Evolutionary conservation across 2,888 invertebrate genomes (phyloP), one percentile per base, ranked within the genome.

Genomic region (Rhynchonema sp.): DNA sequence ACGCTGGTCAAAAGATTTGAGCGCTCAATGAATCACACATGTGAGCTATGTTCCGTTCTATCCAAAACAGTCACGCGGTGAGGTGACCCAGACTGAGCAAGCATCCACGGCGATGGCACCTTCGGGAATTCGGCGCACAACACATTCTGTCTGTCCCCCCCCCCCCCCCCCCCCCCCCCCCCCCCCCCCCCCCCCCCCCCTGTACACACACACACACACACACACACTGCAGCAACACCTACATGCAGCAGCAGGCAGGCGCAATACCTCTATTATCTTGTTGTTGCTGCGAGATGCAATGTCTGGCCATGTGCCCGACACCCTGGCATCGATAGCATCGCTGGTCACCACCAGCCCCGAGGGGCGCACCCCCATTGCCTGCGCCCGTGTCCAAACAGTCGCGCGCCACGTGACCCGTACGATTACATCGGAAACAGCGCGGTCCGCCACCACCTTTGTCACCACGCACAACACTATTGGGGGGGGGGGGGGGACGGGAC

Each of bases 271-370:
- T n/a, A n/a, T n/a, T n/a, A n/a, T n/a, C n/a, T n/a, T n/a, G n/a
- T n/a, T n/a, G n/a, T n/a, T n/a, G n/a, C n/a, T n/a, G n/a, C n/a
- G n/a, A n/a, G n/a, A n/a, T n/a, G 63, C 70, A 70, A 29, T 69
- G 69, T 57, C 70, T 65, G 38, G 69, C 67, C 63, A 69, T 65
- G 64, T 70, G 70, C 53, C 69, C 69, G 30, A 62, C 46, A 49
- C 66, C 65, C 26, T 66, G 66, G 60, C 68, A 68, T 57, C 65
- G 64, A 64, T 66, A 67, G 65, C 67, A 67, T 3, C 17, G 17
- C 52, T 55, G 49, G 29, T 59, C 54, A 29, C 61, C 62, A 30
- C 60, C 58, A 17, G 30, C 57, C n/a, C n/a, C n/a, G n/a, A n/a
- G n/a, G n/a, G n/a, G n/a, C n/a, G n/a, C n/a, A n/a, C n/a, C n/a